Conservation (phyloP, 2,888 invertebrate genomes). For the Dryobotodes eremita region DNA sequence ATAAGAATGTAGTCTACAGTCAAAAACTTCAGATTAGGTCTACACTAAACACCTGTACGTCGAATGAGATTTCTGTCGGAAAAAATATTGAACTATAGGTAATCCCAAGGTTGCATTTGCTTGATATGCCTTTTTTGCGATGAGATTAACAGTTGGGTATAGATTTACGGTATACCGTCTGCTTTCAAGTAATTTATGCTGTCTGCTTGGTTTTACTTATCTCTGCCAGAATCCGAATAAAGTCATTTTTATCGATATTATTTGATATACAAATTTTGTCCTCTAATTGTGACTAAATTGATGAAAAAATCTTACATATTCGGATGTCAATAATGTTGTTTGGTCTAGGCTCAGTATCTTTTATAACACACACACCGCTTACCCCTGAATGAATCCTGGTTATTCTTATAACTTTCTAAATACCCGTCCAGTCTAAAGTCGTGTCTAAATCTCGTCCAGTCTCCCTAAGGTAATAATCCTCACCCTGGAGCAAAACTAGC, state of each 20-base stretch:
- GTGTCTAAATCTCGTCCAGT: neutral
- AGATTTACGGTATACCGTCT: neutral
- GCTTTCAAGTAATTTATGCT: neutral
- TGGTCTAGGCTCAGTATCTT: neutral
- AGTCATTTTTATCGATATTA: neutral
- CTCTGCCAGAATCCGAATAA: neutral
- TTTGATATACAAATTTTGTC: neutral
- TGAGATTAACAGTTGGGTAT: neutral
- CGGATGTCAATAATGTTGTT: neutral
- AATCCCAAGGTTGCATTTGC: neutral
- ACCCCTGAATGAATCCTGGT: slow-evolving; percentile 1
- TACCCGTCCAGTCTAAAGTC: no score
- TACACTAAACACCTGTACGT: neutral
- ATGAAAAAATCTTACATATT: neutral
- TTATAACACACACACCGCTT: neutral
- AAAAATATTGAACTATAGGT: neutral
- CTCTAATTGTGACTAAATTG: neutral
- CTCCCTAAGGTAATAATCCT: neutral
- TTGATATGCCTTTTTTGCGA: neutral
- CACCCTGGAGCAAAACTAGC: neutral
- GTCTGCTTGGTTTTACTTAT: neutral
- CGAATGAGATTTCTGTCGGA: no score
- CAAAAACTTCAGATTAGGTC: neutral
- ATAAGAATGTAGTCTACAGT: neutral
- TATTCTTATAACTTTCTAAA: neutral